Evolutionary conservation across 1,140 invertebrate species (phyloP).

Genomic region (Acromyrmex heyeri): DNA sequence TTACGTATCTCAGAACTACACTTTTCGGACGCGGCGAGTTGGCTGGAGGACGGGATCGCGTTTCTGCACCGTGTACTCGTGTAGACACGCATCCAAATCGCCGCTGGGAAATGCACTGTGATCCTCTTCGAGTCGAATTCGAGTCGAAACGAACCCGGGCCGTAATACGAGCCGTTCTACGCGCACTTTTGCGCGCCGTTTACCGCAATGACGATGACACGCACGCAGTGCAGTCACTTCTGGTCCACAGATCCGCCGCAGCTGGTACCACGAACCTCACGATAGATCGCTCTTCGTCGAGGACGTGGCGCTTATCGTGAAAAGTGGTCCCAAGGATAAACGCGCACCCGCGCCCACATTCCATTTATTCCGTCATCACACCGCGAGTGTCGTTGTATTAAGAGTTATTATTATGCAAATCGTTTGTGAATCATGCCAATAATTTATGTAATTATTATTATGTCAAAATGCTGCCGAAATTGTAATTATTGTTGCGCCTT

Average conservation of each 20-base stretch:
- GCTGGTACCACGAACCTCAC: conserved; percentile 11
- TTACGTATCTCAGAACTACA: conserved; percentile 45
- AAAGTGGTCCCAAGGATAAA: conserved; percentile 7
- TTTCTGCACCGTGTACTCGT: neutral
- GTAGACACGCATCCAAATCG: conserved; percentile 21
- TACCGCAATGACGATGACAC: conserved; percentile 68
- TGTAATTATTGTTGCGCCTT: conserved; percentile 8
- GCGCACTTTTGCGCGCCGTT: conserved; percentile 75
- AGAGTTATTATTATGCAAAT: too few relatives aligned
- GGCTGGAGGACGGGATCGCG: conserved; percentile 9
- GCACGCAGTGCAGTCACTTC: conserved; percentile 60
- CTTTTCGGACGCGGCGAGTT: conserved; percentile 18
- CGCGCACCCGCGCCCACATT: conserved; percentile 13
- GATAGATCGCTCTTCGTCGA: conserved; percentile 1
- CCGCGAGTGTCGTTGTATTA: neutral
- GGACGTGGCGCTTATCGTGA: conserved; percentile 6
- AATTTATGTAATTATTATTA: neutral
- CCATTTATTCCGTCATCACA: conserved; percentile 26
- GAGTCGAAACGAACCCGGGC: conserved; percentile 22
- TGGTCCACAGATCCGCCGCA: conserved; percentile 16
- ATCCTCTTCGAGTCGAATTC: neutral
- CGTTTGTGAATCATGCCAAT: too few relatives aligned
- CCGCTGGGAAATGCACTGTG: conserved; percentile 10
- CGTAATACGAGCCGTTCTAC: conserved; percentile 6
- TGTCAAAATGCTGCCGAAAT: conserved; percentile 13